These are phyloP conservation scores for Colostygia pectinataria DNA, from an alignment of 2,888 invertebrate species.

Conservation along the genomic window DNA sequence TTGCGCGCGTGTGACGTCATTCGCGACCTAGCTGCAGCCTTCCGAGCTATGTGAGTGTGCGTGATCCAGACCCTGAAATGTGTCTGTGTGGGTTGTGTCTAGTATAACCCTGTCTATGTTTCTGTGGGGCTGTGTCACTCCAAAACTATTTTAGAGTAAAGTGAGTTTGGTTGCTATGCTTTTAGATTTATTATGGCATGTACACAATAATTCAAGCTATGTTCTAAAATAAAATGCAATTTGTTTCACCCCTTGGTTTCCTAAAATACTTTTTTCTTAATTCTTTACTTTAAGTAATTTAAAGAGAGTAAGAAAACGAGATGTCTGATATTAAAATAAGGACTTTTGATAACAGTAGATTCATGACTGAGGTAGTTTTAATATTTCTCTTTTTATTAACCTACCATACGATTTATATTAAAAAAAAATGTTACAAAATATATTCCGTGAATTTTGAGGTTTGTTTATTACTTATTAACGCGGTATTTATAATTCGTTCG, in stretches of 20 bases:
- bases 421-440: too few relatives aligned
- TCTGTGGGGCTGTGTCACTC: not conserved
- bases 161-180: not conserved
- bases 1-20: constrained; percentile 82
- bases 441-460: not conserved
- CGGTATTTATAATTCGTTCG: too few relatives aligned
- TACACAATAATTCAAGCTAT: not conserved
- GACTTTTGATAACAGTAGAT: too few relatives aligned
- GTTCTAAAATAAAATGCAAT: not conserved
- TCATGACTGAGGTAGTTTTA: too few relatives aligned
- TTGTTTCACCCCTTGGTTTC: too few relatives aligned
- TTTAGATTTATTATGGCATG: not conserved
- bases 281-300: too few relatives aligned
- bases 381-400: too few relatives aligned
- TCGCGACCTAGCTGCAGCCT: constrained; percentile 83
- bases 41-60: constrained; percentile 56
- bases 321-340: too few relatives aligned
- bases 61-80: constrained; percentile 78
- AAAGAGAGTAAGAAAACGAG: too few relatives aligned
- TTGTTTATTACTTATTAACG: too few relatives aligned
- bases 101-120: constrained; percentile 14
- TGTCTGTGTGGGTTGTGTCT: constrained; percentile 37
- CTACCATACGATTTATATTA: too few relatives aligned
- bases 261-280: too few relatives aligned
- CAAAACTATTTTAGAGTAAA: not conserved